Percentiles rank a stretch among this genome's conserved stretches.
Evolutionary conservation across 1,140 invertebrate genomes (phyloP).

Genomic region (Saccostrea glomerata): DNA sequence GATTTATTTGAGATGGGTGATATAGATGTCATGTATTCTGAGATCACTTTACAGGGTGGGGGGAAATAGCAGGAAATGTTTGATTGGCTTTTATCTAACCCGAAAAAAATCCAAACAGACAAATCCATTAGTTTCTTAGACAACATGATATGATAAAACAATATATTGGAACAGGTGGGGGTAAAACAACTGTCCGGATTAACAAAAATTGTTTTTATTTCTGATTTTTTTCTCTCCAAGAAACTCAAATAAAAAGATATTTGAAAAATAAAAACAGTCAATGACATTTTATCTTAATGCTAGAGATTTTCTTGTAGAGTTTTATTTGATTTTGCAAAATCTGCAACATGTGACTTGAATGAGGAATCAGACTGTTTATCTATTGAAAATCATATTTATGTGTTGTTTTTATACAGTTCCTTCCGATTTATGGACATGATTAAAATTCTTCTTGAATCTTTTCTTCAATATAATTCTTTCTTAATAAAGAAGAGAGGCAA

Average conservation of each 20-base stretch:
- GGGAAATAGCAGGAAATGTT: background rate
- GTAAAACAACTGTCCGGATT: background rate
- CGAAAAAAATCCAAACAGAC: background rate
- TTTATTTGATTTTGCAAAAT: background rate
- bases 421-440: background rate
- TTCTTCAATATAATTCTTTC: background rate
- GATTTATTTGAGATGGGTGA: background rate
- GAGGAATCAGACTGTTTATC: slow-evolving; percentile 1
- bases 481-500: background rate
- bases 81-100: background rate
- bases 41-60: background rate
- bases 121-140: slow-evolving; percentile 21
- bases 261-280: background rate
- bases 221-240: background rate
- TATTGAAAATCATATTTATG: background rate
- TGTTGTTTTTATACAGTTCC: background rate
- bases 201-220: background rate
- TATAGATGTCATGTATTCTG: background rate
- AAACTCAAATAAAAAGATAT: background rate
- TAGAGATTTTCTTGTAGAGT: background rate
- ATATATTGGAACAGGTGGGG: slow-evolving; percentile 24
- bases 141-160: slow-evolving; percentile 27
- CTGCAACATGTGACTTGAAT: background rate
- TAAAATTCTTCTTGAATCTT: background rate
- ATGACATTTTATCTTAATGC: background rate